Evolutionary conservation across 2,888 invertebrate genomes (phyloP), one percentile per base, ranked within the genome.

Genomic region (Julus scandinavius): DNA sequence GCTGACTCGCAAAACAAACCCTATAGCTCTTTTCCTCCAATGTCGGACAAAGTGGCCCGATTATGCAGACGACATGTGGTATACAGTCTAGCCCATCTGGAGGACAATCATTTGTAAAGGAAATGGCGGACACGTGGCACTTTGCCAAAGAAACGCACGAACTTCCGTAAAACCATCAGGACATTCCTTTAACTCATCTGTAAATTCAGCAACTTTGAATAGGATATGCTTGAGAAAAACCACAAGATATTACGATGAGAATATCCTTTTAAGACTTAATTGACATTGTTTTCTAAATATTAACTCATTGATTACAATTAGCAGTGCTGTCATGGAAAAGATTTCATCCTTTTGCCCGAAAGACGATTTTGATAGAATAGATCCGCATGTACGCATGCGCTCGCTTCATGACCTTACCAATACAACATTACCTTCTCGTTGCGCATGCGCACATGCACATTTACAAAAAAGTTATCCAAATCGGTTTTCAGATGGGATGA

Each of bases 1-100:
- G 72, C 72, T 72, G 72, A 72, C 72, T 72, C 29, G 29, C 72
- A 29, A 13, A 72, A 29, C 72, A 72, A 72, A 72, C 72, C 72
- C 72, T 29, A 29, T 29, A 11, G 29, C 72, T 72, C 20, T 72
- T 72, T 72, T 72, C 29, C 72, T 72, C 11, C 15, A 63, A 72
- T 29, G 38, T 29, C 72, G 29, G 72, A 72, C 29, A 20, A 72
- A 72, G 72, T 72, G 72, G 72, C 72, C 72, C 29, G 72, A 72
- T 72, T 72, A 72, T 72, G 29, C 72, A 72, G 29, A 29, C 72
- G 9, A 2, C 72, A 13, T 72, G 72, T 72, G 72, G 29, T 11
- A 9, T 54, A 29, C 29, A 72, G 72, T 72, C 29, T 7, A 29
- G 11, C 72, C 29, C 72, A 72, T 72, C 72, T 72, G 72, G 72